These are phyloP conservation scores for Penaeus monodon DNA, from an alignment of 2,888 invertebrate species.

Conservation along the genomic window DNA sequence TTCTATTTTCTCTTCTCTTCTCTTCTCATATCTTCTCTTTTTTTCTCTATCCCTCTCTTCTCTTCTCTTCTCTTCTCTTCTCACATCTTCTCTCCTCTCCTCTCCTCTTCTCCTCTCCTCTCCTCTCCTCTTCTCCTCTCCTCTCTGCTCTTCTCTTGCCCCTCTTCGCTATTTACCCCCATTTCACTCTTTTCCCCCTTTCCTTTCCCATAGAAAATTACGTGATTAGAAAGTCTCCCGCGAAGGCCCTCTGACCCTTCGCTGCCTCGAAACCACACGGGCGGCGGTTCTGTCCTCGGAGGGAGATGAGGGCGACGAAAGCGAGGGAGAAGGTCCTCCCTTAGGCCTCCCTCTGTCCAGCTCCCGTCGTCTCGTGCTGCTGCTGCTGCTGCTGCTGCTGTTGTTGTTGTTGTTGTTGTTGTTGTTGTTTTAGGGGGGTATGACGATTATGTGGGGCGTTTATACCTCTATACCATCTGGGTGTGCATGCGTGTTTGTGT, in stretches of 20 bases:
- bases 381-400: neutral
- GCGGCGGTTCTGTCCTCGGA: too few species aligned
- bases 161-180: too few species aligned
- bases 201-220: neutral
- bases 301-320: too few species aligned
- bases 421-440: too few species aligned
- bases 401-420: neutral
- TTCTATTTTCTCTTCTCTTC: neutral
- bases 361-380: neutral
- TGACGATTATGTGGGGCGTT: too few species aligned
- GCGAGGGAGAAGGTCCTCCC: too few species aligned
- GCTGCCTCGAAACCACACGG: too few species aligned
- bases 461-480: too few species aligned
- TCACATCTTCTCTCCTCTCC: neutral
- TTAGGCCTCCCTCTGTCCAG: neutral
- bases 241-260: too few species aligned
- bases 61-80: neutral
- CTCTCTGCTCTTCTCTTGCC: neutral
- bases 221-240: too few species aligned
- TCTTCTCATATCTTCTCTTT: neutral
- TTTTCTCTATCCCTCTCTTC: accelerated
- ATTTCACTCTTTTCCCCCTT: neutral
- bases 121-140: neutral
- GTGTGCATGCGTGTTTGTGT: too few species aligned
- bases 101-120: neutral